Evolutionary conservation across 1,140 invertebrate species (phyloP), one percentile per base, ranked within the genome.

Genomic region (Drosophila arizonae): DNA sequence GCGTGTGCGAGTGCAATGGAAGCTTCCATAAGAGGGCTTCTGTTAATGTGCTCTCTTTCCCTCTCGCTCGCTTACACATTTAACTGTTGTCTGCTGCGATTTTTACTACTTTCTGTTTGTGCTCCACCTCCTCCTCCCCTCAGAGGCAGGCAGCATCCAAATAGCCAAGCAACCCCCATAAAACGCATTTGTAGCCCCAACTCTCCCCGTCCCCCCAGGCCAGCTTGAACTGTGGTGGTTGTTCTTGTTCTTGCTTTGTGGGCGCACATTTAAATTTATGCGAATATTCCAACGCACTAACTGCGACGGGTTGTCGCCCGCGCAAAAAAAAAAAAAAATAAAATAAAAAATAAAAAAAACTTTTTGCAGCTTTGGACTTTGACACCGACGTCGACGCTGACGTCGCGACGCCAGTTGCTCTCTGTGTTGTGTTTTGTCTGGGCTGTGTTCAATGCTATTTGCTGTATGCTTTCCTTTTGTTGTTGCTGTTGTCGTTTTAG

Each of bases 211-310:
- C 28, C 28, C 28, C 5, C 5, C 28, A 30, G 5, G 6, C 28
- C 33, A 6, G 0, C 41, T 51, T n/a, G 26, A 60, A 21, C 57
- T 51, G 46, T 51, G 46, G 33, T 60, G 73, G 46, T 39, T 56
- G 41, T 48, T 64, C 13, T 39, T 66, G 46, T 30, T 77, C 41
- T 57, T 45, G 54, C 46, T 13, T 36, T 41, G 50, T 74, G 63
- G 76, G 74, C 73, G 78, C 58, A 87, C 86, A 87, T 86, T 86
- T 79, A 87, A 86, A 86, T 86, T 87, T 86, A 86, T 86, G 78
- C 58, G 81, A 85, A 80, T 64, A 52, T 85, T 70, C 80, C 50
- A 64, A 70, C 73, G 69, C 79, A 85, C 81, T 85, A 85, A 85
- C 74, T 69, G 65, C 71, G 71, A 60, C 70, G 70, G 41, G 60